Evolutionary conservation across 2,797 vertebrate genomes (phyloP).

Genomic region (Microcaecilia unicolor): DNA sequence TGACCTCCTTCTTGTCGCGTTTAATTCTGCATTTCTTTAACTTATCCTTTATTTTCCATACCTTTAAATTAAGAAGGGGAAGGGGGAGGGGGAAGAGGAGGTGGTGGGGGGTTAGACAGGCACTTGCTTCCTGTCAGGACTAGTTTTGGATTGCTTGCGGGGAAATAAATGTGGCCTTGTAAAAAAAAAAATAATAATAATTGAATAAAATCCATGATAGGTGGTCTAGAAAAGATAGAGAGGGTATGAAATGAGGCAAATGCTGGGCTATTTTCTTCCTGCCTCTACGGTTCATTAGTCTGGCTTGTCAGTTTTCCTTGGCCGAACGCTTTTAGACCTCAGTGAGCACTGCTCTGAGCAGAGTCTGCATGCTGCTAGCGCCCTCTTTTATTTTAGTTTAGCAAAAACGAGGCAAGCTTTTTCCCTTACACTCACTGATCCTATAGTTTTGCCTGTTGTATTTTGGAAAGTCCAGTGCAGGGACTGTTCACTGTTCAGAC

Average conservation of each 20-base stretch:
- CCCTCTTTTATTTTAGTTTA: constrained; percentile 55
- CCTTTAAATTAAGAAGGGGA: constrained; percentile 2
- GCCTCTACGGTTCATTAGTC: constrained; percentile 86
- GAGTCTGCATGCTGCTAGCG: constrained; percentile 45
- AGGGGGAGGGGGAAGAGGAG: no score
- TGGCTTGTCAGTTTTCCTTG: constrained; percentile 86
- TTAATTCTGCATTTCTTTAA: constrained; percentile 83
- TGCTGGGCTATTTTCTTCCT: constrained; percentile 68
- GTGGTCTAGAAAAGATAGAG: constrained; percentile 53
- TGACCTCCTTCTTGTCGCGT: constrained; percentile 94
- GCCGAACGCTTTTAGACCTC: constrained; percentile 74
- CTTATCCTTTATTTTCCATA: constrained; percentile 51
- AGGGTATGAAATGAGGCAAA: constrained; percentile 67
- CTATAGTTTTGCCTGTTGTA: constrained; percentile 19
- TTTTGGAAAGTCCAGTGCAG: constrained; percentile 12
- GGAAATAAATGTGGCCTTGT: constrained; percentile 31
- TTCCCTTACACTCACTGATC: no score
- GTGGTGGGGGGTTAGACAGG: no score
- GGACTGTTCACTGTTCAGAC: no score
- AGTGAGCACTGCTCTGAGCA: constrained; percentile 84
- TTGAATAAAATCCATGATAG: constrained; percentile 58
- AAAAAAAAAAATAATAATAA: constrained; percentile 34
- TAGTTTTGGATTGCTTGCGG: constrained; percentile 29
- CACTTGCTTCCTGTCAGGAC: constrained; percentile 40
- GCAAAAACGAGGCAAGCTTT: no score